Base-by-base conservation (phyloP, 2,888 invertebrate species). In the Tubulanus polymorphus region DNA sequence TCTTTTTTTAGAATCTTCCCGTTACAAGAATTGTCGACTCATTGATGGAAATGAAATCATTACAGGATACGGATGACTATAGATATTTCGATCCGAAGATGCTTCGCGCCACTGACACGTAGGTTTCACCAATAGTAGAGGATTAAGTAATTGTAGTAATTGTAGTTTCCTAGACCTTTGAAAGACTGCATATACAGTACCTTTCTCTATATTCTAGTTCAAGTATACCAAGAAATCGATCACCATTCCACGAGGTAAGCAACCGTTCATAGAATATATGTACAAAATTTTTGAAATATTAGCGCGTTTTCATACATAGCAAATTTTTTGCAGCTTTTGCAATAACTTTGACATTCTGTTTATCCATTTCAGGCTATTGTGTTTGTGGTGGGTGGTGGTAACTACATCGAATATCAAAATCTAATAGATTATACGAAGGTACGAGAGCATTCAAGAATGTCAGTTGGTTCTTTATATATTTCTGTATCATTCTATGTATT, bases 341-440 rank as follows among this genome's bases (percentile, higher is more conserved):
- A 12, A 60, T 51, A n/a, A n/a, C n/a, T n/a, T n/a, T n/a, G n/a
- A 47, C 26, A 69, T 55, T 54, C 5, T 18, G 48, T 46, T 55
- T 46, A 35, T 25, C 35, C 27, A 55, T 62, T 63, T 5, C 56
- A 81, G 62, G 74, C 82, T 2, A 74, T 80, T 62, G 81, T 83
- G 32, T 83, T 83, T 59, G 75, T 83, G 18, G 76, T 83, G 28
- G 83, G 83, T 47, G 83, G 83, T 26, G 83, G 99, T 49, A 97
- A 96, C 83, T 99, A 99, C 76, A 96, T 97, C 73, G 99, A 99
- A 81, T 99, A 99, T 80, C 97, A 97, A 80, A 99, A 99, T 84
- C 85, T 99, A 57, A 86, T 91, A 52, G 97, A 97, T 77, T 94
- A 94, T 74, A 89, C 90, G 32, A 94, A 91, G 85, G 88, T 88